A percentile compares a stretch with the other conserved stretches of the same genome.
Evolutionary conservation across 2,888 invertebrate species (phyloP).

Genomic region (Endotricha flammealis): DNA sequence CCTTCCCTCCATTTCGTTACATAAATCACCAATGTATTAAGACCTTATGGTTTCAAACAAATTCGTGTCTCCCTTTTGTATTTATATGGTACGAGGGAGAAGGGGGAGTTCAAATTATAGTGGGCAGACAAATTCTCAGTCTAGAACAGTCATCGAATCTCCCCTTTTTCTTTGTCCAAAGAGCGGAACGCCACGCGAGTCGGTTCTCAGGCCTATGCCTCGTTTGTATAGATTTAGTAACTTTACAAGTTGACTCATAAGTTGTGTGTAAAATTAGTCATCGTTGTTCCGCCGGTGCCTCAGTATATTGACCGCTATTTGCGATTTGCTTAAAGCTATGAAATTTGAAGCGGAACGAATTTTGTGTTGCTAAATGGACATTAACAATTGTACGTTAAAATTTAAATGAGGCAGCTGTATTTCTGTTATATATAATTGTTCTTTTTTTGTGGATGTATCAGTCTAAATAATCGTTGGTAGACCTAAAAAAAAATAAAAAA

Average conservation of each 20-base stretch:
- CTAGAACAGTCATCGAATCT: conserved; percentile 49
- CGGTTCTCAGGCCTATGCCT: conserved; percentile 53
- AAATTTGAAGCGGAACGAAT: conserved; percentile 13
- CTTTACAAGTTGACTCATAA: conserved; percentile 40
- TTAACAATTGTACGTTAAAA: too few relatives aligned
- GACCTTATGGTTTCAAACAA: conserved; percentile 28
- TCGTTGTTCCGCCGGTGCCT: conserved; percentile 26
- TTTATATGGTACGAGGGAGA: conserved; percentile 22
- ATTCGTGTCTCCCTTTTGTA: conserved; percentile 17
- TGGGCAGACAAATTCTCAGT: conserved; percentile 50
- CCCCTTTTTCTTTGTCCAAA: conserved; percentile 68
- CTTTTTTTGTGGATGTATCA: too few relatives aligned
- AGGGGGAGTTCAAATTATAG: conserved; percentile 37
- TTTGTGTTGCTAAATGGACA: too few relatives aligned
- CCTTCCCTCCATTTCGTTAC: conserved; percentile 40
- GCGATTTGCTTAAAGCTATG: conserved; percentile 18
- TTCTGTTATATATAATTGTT: too few relatives aligned
- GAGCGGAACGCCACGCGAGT: conserved; percentile 68
- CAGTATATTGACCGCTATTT: conserved; percentile 27
- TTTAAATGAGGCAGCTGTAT: too few relatives aligned
- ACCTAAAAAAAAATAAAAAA: too few relatives aligned
- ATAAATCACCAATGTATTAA: conserved; percentile 28
- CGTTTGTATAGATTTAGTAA: conserved; percentile 47
- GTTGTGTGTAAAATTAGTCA: conserved; percentile 47
- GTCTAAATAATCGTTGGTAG: too few relatives aligned